Conservation (phyloP, 2,113 vertebrate genomes). For the Platycercus adscitus region DNA sequence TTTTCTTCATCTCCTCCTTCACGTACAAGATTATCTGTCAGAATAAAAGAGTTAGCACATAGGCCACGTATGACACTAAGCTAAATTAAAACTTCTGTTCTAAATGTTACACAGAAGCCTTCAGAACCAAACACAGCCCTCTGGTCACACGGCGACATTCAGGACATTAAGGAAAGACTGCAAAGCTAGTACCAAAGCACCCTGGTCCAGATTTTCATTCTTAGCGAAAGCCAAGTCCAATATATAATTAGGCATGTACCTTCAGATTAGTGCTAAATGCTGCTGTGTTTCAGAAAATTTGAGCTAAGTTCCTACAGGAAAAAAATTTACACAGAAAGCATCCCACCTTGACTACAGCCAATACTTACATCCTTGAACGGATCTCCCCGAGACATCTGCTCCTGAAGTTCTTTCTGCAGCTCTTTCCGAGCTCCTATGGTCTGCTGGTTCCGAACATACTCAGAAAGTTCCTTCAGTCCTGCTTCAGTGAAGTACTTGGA, state of each 20-base stretch:
- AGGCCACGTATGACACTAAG: neutral
- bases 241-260: neutral
- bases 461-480: slow-evolving; percentile 94
- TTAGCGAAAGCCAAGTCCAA: neutral
- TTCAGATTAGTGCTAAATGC: neutral
- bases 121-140: neutral
- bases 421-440: slow-evolving; percentile 96
- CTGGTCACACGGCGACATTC: neutral
- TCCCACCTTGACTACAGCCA: neutral
- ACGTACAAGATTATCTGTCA: slow-evolving; percentile 91
- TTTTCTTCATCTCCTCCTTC: slow-evolving; percentile 98
- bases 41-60: neutral
- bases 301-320: neutral
- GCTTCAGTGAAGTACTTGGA: slow-evolving; percentile 98
- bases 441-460: slow-evolving; percentile 97
- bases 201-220: neutral
- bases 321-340: neutral
- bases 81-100: neutral
- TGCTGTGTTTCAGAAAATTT: neutral
- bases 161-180: neutral
- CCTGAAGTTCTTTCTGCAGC: slow-evolving; percentile 97
- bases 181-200: neutral
- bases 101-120: neutral
- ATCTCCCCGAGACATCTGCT: slow-evolving; percentile 93
- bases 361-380: slow-evolving; percentile 90